Evolutionary conservation across 1,140 invertebrate genomes (phyloP), one percentile per base, ranked within the genome.

Genomic region (Frieseomelitta varia): DNA sequence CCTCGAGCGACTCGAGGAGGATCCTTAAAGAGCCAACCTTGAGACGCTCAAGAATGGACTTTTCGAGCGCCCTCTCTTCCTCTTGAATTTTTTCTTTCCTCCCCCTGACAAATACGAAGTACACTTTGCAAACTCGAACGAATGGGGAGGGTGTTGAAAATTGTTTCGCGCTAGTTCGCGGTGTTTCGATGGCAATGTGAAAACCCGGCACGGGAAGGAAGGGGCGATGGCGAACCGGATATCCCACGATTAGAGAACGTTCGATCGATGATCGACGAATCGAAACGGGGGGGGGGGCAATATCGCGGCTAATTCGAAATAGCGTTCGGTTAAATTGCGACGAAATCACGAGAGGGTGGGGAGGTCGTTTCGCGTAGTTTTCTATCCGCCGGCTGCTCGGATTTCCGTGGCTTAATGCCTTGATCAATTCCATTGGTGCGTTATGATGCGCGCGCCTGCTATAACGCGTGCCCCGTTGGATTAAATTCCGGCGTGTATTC

Each of bases 401-500:
- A 78, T 78, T 78, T 47, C 4, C n/a, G 8, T 69, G 30, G 30
- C 34, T 79, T 56, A 79, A 69, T 51, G 65, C 77, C 47, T 63
- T 27, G 75, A 77, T 77, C 75, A 47, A 65, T 77, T 71, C 27
- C 76, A 34, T 79, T 68, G 12, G 56, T 24, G 56, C 39, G 47
- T 72, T 81, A 63, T 63, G 61, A 55, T 24, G 27, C 39, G 39
- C 61, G 61, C 51, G 6, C 1, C 24, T 21, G 11, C 27, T 39
- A 39, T 39, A 72, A 55, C 68, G 79, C 68, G 53, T 63, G n/a
- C 30, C 30, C 55, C 47, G 58, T 24, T 27, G 30, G 71, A 81
- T 75, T 75, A 65, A 75, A 75, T 81, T 81, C 15, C 67, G 17
- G 21, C 14, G 47, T 39, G 47, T 67, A 72, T 67, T 75, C 58